phyloP scores from a whole-genome alignment of 2,888 invertebrate genomes.

The Toxonevra muliebris region DNA sequence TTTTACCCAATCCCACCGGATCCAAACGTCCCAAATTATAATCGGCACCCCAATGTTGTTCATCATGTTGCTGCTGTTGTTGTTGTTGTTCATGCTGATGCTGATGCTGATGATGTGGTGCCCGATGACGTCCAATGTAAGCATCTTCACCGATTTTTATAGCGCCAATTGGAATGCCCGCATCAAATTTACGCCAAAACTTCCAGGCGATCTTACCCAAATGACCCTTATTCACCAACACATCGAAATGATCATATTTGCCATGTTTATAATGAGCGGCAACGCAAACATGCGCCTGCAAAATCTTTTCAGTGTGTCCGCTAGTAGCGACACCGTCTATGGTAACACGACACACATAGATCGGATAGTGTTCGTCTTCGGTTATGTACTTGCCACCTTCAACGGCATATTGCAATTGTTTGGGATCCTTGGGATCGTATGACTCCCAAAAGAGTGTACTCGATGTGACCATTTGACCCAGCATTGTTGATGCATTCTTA shows the following conservation, averaged over 20 bases:
- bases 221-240: slow-evolving; percentile 80
- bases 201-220: slow-evolving; percentile 81
- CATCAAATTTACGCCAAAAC: slow-evolving; percentile 75
- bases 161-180: slow-evolving; percentile 73
- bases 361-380: slow-evolving; percentile 64
- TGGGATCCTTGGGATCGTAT: slow-evolving; percentile 63
- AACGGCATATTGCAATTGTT: slow-evolving; percentile 73
- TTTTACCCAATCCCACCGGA: slow-evolving; percentile 74
- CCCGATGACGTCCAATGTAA: slow-evolving; percentile 66
- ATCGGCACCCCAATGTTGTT: slow-evolving; percentile 58
- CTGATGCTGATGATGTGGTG: slow-evolving; percentile 38
- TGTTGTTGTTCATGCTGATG: slow-evolving; percentile 35
- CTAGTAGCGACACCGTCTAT: slow-evolving; percentile 79
- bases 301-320: slow-evolving; percentile 67
- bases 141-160: slow-evolving; percentile 66
- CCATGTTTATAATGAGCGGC: slow-evolving; percentile 71
- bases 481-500: slow-evolving; percentile 56
- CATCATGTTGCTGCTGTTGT: slow-evolving; percentile 24
- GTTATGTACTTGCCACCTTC: slow-evolving; percentile 69
- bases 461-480: slow-evolving; percentile 79
- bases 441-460: slow-evolving; percentile 82
- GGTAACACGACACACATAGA: slow-evolving; percentile 79
- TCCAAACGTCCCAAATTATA: slow-evolving; percentile 75
- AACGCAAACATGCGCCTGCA: slow-evolving; percentile 72
- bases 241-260: slow-evolving; percentile 73